These are phyloP conservation scores for Trypoxylus dichotomus DNA, from an alignment of 1,140 invertebrate species.

Conservation along the genomic window DNA sequence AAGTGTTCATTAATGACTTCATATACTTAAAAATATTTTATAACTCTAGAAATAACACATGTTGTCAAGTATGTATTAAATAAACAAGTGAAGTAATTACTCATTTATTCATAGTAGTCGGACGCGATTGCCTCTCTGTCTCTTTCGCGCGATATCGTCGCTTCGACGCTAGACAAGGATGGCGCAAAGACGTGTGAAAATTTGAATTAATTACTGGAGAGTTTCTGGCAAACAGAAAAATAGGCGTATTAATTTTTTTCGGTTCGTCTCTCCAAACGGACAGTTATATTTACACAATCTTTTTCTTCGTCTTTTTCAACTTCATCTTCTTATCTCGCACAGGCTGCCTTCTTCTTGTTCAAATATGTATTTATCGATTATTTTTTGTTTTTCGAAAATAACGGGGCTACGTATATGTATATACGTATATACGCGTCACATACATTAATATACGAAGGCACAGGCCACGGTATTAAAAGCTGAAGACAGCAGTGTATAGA, in stretches of 20 bases:
- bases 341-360: no score
- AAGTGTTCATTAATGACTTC: conserved; percentile 11
- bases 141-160: not conserved
- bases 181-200: not conserved
- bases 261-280: not conserved
- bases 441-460: no score
- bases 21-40: conserved; percentile 25
- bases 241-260: conserved; percentile 10
- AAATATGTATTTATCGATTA: conserved; percentile 23
- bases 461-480: not conserved
- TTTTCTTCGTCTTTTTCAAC: not conserved
- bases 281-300: conserved; percentile 23
- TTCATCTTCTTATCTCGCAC: not conserved
- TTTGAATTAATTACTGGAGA: conserved; percentile 16
- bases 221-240: conserved; percentile 11
- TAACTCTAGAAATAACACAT: conserved; percentile 24
- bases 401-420: not conserved
- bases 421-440: no score
- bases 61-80: conserved; percentile 20
- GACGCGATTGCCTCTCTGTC: not conserved
- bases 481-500: not conserved
- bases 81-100: conserved; percentile 24
- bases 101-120: conserved; percentile 16
- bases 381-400: conserved; percentile 25
- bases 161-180: not conserved